Evolutionary conservation across 1,140 invertebrate species (phyloP).

Genomic region (Oedothorax gibbosus): DNA sequence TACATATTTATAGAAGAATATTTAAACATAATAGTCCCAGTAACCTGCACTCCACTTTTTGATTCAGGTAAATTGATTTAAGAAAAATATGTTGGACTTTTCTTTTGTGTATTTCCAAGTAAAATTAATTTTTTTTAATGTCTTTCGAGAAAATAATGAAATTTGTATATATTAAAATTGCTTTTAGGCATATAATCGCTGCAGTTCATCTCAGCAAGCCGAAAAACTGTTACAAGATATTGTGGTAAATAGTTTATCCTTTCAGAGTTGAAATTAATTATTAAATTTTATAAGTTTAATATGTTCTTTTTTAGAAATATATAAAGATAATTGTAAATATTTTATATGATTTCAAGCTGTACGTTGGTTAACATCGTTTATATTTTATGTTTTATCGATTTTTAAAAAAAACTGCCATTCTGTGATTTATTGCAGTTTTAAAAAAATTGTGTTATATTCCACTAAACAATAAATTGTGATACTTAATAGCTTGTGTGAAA

Average conservation of each 20-base stretch:
- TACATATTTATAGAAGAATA: no score
- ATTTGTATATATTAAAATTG: not conserved
- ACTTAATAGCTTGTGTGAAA: no score
- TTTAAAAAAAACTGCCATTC: not conserved
- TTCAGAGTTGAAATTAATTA: not conserved
- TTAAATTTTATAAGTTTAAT: not conserved
- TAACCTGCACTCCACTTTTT: no score
- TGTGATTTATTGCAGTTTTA: not conserved
- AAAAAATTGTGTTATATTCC: not conserved
- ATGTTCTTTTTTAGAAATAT: not conserved
- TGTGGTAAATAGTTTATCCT: constrained; percentile 11
- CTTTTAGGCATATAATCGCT: constrained; percentile 31
- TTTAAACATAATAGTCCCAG: no score
- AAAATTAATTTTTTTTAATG: no score
- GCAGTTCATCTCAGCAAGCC: constrained; percentile 8
- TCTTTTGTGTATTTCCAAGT: no score
- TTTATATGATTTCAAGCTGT: not conserved
- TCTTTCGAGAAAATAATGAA: not conserved
- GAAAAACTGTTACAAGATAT: constrained; percentile 39
- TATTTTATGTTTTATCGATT: not conserved
- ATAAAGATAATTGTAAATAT: not conserved
- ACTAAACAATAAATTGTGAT: no score
- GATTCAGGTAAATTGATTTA: no score
- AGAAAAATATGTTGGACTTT: no score
- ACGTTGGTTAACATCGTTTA: not conserved